These are phyloP conservation scores for Montipora cactus DNA, from an alignment of 64 coral and sea anemone species.

Conservation along the genomic window DNA sequence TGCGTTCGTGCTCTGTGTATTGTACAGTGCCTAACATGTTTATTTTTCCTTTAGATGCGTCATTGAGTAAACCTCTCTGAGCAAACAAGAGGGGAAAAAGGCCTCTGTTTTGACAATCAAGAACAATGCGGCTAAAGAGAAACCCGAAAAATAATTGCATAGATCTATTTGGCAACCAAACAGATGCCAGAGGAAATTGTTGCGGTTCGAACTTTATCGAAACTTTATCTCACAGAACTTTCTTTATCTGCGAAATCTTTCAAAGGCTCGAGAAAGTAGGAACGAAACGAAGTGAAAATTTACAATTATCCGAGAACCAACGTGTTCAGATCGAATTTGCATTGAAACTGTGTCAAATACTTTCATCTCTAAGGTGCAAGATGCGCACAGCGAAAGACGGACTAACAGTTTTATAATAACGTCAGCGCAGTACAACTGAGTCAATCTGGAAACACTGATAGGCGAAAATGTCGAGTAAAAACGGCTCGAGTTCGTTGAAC, in stretches of 20 bases:
- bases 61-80: not conserved
- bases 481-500: not conserved
- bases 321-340: not conserved
- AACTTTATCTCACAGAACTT: not conserved
- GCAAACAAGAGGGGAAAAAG: slow-evolving; percentile 3
- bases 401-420: too few relatives aligned
- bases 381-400: not conserved
- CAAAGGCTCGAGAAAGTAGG: not conserved
- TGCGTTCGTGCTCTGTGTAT: not conserved
- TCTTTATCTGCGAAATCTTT: not conserved
- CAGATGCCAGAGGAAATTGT: not conserved
- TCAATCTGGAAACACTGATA: not conserved
- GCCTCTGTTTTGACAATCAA: slow-evolving; percentile 26
- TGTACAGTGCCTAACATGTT: slow-evolving; percentile 16
- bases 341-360: slow-evolving; percentile 15
- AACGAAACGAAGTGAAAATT: not conserved
- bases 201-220: not conserved
- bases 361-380: slow-evolving; percentile 23
- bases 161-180: slow-evolving; percentile 19
- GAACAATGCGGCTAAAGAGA: slow-evolving; percentile 6
- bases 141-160: slow-evolving; percentile 24
- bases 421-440: not conserved
- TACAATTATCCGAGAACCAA: not conserved
- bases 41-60: slow-evolving; percentile 21
- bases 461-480: not conserved